Conservation (phyloP, 2,888 invertebrate genomes). For the Gibbula magus region DNA sequence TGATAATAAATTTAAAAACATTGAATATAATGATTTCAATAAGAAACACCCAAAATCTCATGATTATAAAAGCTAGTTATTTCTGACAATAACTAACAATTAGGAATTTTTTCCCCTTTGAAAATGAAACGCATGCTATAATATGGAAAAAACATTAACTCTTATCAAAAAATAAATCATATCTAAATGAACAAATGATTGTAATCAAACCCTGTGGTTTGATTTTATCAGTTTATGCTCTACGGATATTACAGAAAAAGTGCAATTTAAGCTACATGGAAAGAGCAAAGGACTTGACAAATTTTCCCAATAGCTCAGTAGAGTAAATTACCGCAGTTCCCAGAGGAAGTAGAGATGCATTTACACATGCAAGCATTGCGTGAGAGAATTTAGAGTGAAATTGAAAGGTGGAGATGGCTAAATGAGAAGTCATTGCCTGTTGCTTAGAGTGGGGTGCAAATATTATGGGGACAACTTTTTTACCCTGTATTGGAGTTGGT, state of each 20-base stretch:
- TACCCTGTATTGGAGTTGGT: background rate
- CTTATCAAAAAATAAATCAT: no score
- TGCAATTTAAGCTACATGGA: background rate
- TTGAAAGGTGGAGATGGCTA: background rate
- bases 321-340: background rate
- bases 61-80: no score
- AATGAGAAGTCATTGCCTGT: background rate
- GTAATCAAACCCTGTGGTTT: background rate
- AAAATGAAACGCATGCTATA: background rate
- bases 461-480: background rate
- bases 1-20: no score
- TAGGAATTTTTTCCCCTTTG: background rate
- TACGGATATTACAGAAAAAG: background rate
- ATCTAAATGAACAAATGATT: background rate
- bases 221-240: background rate
- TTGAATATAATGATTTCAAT: background rate
- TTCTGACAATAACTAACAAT: no score
- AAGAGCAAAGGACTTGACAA: background rate
- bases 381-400: background rate
- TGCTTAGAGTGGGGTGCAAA: background rate
- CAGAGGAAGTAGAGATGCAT: background rate
- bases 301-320: background rate
- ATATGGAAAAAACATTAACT: background rate
- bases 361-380: slow-evolving; percentile 14
- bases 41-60: background rate